Percentiles rank a stretch among this genome's conserved stretches.
These are phyloP conservation scores for Muntiacus reevesi DNA, from an alignment of 2,113 vertebrate genomes.

Conservation along the genomic window DNA sequence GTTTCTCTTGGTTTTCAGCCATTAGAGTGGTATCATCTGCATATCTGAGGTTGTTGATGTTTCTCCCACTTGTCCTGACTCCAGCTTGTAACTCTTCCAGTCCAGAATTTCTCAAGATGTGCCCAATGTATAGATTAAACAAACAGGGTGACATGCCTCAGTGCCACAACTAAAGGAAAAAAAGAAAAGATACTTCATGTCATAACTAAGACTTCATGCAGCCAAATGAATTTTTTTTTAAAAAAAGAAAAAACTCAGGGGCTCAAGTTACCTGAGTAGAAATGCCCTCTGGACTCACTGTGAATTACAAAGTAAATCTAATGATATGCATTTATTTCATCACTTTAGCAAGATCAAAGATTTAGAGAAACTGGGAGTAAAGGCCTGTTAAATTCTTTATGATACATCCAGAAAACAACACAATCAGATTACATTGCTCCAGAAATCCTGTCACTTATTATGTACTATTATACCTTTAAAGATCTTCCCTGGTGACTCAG, in stretches of 20 bases:
- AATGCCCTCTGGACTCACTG: fast-evolving
- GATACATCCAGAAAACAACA: background rate
- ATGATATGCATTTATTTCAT: background rate
- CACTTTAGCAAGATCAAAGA: background rate
- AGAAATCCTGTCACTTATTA: background rate
- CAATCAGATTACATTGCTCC: background rate
- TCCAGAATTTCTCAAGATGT: background rate
- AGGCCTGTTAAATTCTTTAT: background rate
- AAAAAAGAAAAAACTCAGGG: background rate
- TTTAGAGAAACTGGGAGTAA: background rate
- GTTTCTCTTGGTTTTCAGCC: background rate
- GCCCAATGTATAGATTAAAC: background rate
- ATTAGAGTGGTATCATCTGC: background rate
- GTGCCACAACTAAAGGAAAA: background rate
- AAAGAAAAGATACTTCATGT: background rate
- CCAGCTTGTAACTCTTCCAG: background rate
- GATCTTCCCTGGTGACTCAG: background rate
- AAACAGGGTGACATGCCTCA: background rate
- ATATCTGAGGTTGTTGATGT: background rate
- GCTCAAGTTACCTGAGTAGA: background rate
- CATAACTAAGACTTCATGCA: background rate
- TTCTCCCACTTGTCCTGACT: background rate
- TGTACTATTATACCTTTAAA: background rate
- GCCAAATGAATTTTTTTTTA: background rate
- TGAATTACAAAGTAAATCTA: background rate